Evolutionary conservation across 2,113 vertebrate genomes (phyloP).

Genomic region (Rattus rattus): DNA sequence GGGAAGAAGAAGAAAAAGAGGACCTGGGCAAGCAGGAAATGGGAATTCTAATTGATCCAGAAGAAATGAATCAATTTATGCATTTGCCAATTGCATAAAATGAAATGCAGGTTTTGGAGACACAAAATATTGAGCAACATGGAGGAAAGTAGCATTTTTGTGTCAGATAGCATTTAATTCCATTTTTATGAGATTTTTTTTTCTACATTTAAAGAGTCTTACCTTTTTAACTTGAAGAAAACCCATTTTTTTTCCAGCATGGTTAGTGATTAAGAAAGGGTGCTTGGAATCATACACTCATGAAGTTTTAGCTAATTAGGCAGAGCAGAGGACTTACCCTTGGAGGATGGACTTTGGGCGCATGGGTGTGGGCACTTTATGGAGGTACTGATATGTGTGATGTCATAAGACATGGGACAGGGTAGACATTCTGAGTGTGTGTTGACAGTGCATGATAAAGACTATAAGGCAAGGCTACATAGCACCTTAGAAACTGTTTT

Average conservation of each 20-base stretch:
- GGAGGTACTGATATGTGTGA: neutral
- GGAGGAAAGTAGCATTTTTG: neutral
- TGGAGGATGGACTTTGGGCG: neutral
- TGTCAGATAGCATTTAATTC: conserved; percentile 25
- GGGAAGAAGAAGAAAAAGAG: too few species aligned
- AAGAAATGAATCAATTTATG: neutral
- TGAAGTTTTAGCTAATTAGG: conserved; percentile 36
- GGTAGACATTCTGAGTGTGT: neutral
- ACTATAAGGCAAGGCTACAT: neutral
- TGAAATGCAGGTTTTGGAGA: neutral
- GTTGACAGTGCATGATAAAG: neutral
- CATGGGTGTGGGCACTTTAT: neutral
- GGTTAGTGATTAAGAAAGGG: conserved; percentile 30
- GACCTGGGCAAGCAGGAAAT: neutral
- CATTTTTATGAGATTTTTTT: neutral
- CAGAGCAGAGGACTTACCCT: neutral
- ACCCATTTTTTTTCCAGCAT: conserved; percentile 17
- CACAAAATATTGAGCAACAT: neutral
- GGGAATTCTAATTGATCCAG: neutral
- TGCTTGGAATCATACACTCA: neutral
- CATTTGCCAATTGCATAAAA: neutral
- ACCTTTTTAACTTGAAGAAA: neutral
- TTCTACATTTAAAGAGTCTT: conserved; percentile 2
- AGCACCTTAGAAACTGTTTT: neutral
- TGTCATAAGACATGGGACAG: fast-evolving